A percentile compares a stretch with the other conserved stretches of the same genome.
Conservation (phyloP, 2,888 invertebrate species). For the Monochamus alternatus region DNA sequence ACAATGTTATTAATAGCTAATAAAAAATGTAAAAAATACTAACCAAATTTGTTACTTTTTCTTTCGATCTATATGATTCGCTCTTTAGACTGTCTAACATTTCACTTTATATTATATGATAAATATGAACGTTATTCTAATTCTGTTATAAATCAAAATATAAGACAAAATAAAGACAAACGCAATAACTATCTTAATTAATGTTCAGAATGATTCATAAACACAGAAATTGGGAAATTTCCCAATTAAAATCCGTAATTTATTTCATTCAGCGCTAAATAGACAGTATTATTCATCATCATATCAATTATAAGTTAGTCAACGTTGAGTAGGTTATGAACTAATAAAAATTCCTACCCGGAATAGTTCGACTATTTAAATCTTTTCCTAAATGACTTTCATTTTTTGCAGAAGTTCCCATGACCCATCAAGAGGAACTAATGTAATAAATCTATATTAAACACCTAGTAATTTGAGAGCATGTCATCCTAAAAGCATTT, state of each 20-base stretch:
- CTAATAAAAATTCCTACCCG: conserved; percentile 33
- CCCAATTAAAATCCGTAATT: neutral
- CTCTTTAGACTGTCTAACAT: no score
- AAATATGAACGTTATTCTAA: no score
- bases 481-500: conserved; percentile 56
- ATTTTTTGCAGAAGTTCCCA: conserved; percentile 43
- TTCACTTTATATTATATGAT: no score
- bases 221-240: no score
- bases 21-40: no score
- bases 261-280: conserved; percentile 14
- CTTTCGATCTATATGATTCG: no score
- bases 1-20: no score
- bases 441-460: conserved; percentile 56
- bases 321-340: conserved; percentile 22
- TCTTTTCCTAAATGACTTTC: conserved; percentile 33
- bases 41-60: no score
- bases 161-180: no score
- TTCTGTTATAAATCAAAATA: no score
- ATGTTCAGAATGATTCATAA: no score
- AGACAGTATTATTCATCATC: conserved; percentile 8
- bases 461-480: conserved; percentile 52
- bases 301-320: conserved; percentile 17
- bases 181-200: no score
- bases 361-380: conserved; percentile 25
- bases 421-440: conserved; percentile 40